phyloP scores from a whole-genome alignment of 2,797 vertebrate species.

The Xiphorhynchus erythropygius region DNA sequence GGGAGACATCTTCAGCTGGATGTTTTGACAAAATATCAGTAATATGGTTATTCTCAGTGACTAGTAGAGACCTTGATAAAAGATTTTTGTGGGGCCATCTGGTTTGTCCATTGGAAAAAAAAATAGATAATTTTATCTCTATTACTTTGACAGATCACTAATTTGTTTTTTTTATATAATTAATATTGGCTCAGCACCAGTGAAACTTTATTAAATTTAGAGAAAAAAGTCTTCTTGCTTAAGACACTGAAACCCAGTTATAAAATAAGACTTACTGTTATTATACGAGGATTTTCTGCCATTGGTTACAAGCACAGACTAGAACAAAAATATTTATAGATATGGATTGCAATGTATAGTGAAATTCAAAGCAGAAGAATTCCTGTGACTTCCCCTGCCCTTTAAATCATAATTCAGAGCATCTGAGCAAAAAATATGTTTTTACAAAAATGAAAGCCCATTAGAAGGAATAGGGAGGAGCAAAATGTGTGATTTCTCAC shows the following conservation, averaged over 20 bases:
- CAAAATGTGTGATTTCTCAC: not conserved
- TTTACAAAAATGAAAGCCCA: not conserved
- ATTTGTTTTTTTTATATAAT: constrained; percentile 26
- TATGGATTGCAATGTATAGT: not conserved
- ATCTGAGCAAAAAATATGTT: not conserved
- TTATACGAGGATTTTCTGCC: not conserved
- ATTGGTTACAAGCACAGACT: not conserved
- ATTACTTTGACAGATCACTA: constrained; percentile 24
- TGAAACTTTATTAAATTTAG: not conserved
- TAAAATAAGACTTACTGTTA: not conserved
- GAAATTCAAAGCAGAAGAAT: constrained; percentile 17
- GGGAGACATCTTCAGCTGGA: not conserved
- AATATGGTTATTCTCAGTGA: not conserved
- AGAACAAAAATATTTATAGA: not conserved
- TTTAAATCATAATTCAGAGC: not conserved
- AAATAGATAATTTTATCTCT: not conserved
- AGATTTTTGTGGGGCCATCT: not conserved
- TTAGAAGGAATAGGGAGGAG: not conserved
- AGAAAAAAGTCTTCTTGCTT: not conserved
- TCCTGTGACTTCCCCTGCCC: not conserved
- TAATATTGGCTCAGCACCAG: constrained; percentile 9
- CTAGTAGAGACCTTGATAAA: not conserved
- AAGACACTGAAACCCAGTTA: not conserved
- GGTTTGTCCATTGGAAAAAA: not conserved
- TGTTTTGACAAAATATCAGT: constrained; percentile 47